Conservation (phyloP, 2,113 vertebrate genomes). For the Pelecanoides urinatrix region DNA sequence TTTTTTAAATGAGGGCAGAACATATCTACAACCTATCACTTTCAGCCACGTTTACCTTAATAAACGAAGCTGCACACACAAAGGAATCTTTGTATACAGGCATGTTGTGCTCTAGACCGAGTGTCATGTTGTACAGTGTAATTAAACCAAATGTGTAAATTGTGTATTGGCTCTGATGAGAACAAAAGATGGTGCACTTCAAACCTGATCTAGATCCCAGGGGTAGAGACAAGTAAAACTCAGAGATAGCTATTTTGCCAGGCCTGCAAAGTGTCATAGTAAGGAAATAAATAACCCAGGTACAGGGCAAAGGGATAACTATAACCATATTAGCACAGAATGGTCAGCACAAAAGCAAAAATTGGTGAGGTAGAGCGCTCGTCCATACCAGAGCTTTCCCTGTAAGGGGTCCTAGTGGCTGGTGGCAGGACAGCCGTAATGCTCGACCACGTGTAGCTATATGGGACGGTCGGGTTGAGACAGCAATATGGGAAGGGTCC, state of each 20-base stretch:
- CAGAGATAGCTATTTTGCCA: background rate
- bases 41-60: background rate
- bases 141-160: background rate
- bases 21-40: background rate
- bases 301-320: background rate
- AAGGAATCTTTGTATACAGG: background rate
- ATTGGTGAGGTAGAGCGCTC: background rate
- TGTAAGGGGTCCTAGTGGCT: background rate
- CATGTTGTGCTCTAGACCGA: rapidly evolving
- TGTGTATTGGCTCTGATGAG: background rate
- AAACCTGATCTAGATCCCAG: rapidly evolving
- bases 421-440: background rate
- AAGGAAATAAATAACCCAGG: background rate
- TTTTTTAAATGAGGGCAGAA: background rate
- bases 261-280: background rate
- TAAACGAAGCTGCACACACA: background rate
- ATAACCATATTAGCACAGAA: background rate
- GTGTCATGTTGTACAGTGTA: background rate
- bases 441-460: background rate
- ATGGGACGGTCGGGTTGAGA: background rate
- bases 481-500: background rate
- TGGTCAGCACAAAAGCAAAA: background rate
- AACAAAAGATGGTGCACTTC: background rate
- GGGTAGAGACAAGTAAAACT: background rate
- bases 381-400: background rate